Base-by-base conservation (phyloP, 2,797 vertebrate genomes). In the Schizothorax lantsangensis region DNA sequence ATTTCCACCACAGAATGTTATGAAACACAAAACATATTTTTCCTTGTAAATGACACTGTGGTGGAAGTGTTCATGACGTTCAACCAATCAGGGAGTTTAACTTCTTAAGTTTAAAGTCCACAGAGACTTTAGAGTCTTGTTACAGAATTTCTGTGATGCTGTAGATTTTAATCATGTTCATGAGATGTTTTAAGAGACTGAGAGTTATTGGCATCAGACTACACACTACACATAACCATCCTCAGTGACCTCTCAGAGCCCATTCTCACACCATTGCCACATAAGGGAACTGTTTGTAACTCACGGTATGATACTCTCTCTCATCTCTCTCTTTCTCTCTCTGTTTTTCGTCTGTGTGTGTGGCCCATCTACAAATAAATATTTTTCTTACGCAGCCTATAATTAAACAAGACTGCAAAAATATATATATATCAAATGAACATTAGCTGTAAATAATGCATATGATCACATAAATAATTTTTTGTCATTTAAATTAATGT, bases 361-460 rank as follows among this genome's bases (percentile, higher is more conserved):
- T 97, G 96, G 97, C 97, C 97, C 95, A 94, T 89, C 94, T 93
- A 93, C 92, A 92, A 90, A 91, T 91, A 93, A 95, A 93, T 91
- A 90, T 4, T 40, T 26, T 49, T 86, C 17, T n/a, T 57, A 54
- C 36, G 26, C 75, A 87, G 54, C 17, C 52, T 15, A 30, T 30
- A 45, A 30, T n/a, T 12, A 84, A 57, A 79, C 26, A 52, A 26
- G 8, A 17, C 10, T 59, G 3, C 8, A 59, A 26, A 19, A 43
- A n/a, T 19, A 43, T 7, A 40, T 40, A 43, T 0, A 38, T 59
- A 33, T 71, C 66, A 21, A 11, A 23, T n/a, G 36, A 78, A 12
- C 19, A 5, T 52, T 23, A 49, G 45, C 2, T 72, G 19, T 14
- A 47, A 73, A 26, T 23, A 45, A 9, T 74, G 43, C 45, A 47